Evolutionary conservation across 2,797 vertebrate species (phyloP).

Genomic region (Centroberyx gerrardi): DNA sequence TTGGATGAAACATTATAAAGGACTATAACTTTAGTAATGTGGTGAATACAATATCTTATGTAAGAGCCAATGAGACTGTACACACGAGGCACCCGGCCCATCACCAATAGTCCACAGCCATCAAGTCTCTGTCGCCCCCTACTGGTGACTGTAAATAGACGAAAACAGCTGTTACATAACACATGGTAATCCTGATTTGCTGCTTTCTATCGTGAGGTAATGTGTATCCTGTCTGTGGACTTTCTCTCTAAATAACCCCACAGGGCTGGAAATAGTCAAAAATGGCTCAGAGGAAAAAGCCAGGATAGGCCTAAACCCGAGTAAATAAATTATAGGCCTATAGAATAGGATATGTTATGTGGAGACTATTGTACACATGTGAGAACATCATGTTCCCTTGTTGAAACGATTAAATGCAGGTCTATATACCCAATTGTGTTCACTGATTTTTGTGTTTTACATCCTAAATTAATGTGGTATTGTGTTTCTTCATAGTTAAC

Average conservation of each 20-base stretch:
- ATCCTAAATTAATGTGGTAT: too few species aligned
- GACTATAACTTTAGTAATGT: too few species aligned
- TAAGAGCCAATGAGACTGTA: too few species aligned
- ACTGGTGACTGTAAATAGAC: slow-evolving; percentile 13
- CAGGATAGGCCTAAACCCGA: neutral
- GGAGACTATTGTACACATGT: slow-evolving; percentile 2
- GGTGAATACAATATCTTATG: too few species aligned
- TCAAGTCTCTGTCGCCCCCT: slow-evolving; percentile 45
- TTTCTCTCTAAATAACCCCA: slow-evolving; percentile 43
- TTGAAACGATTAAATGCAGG: neutral
- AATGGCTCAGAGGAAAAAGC: neutral
- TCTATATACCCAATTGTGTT: too few species aligned
- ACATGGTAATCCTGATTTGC: slow-evolving; percentile 53
- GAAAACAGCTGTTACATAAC: slow-evolving; percentile 69
- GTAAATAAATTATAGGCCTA: too few species aligned
- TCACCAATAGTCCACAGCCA: neutral
- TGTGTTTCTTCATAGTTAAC: too few species aligned
- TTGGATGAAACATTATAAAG: too few species aligned
- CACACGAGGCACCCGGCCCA: too few species aligned
- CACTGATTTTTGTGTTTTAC: too few species aligned
- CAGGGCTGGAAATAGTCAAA: neutral
- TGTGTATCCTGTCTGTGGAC: slow-evolving; percentile 58
- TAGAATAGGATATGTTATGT: too few species aligned
- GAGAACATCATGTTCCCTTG: slow-evolving; percentile 41
- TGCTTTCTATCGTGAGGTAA: slow-evolving; percentile 52